These are phyloP conservation scores for Dynastes maya DNA, from an alignment of 2,888 invertebrate species.

Conservation along the genomic window DNA sequence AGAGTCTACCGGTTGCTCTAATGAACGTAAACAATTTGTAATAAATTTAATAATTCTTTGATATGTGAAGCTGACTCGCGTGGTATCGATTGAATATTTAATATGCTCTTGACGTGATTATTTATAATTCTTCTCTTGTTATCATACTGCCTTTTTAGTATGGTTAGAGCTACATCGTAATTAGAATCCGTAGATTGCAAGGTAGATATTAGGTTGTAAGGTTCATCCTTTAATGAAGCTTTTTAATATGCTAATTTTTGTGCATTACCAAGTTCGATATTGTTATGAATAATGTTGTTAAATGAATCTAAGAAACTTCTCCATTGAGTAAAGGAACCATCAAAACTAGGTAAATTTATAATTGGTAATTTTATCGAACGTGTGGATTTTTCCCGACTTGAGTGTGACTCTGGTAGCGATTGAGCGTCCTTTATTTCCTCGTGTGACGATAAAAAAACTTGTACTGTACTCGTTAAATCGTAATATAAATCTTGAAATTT, in stretches of 20 bases:
- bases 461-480: constrained; percentile 9
- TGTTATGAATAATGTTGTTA: constrained; percentile 52
- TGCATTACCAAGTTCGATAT: constrained; percentile 51
- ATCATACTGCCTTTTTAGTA: constrained; percentile 33
- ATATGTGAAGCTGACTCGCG: neutral
- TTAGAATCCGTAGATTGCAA: constrained; percentile 45
- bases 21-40: constrained; percentile 30
- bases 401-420: neutral
- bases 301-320: constrained; percentile 52
- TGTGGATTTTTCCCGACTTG: neutral
- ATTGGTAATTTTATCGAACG: constrained; percentile 36
- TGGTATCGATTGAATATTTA: constrained; percentile 28
- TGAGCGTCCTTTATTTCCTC: neutral
- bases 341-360: constrained; percentile 53
- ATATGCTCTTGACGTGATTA: constrained; percentile 24
- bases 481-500: constrained; percentile 33
- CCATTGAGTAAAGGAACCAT: constrained; percentile 53
- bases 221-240: constrained; percentile 43
- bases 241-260: too few species aligned
- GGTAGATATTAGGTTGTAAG: constrained; percentile 28
- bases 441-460: neutral
- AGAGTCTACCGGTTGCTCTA: constrained; percentile 14
- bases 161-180: constrained; percentile 43
- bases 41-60: constrained; percentile 2
- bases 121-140: constrained; percentile 46